phyloP scores from a whole-genome alignment of 2,888 invertebrate genomes.

The Eilema caniola region DNA sequence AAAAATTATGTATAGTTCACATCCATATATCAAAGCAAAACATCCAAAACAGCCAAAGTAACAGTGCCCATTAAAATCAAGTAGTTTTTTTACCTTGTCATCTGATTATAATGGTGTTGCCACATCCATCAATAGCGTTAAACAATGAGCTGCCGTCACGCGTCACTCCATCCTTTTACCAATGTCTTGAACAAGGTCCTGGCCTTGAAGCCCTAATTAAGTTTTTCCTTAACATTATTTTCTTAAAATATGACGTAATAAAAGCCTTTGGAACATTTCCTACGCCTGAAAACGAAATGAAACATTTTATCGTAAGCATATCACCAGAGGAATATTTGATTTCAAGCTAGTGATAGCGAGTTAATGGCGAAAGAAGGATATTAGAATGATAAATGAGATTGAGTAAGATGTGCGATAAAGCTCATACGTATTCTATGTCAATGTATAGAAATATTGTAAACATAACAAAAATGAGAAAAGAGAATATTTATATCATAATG shows the following conservation, averaged over 20 bases:
- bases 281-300: background rate
- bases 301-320: conserved; percentile 5
- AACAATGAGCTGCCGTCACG: conserved; percentile 34
- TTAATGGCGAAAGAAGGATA: conserved; percentile 13
- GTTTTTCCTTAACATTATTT: conserved; percentile 39
- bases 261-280: conserved; percentile 6
- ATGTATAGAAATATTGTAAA: too few relatives aligned
- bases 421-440: background rate
- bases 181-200: conserved; percentile 47
- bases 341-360: background rate
- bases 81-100: conserved; percentile 17
- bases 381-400: conserved; percentile 7
- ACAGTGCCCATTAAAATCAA: background rate
- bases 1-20: background rate
- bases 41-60: background rate
- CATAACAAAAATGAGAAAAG: too few relatives aligned
- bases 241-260: conserved; percentile 24
- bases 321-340: conserved; percentile 1
- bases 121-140: conserved; percentile 29
- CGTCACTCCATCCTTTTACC: conserved; percentile 34
- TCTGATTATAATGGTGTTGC: conserved; percentile 12
- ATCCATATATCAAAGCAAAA: background rate
- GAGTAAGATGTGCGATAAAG: conserved; percentile 1
- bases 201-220: conserved; percentile 31
- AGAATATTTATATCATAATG: too few relatives aligned